A percentile compares a stretch with the other conserved stretches of the same genome.
Conservation (phyloP, 1,140 invertebrate species). For the Temnothorax longispinosus region DNA sequence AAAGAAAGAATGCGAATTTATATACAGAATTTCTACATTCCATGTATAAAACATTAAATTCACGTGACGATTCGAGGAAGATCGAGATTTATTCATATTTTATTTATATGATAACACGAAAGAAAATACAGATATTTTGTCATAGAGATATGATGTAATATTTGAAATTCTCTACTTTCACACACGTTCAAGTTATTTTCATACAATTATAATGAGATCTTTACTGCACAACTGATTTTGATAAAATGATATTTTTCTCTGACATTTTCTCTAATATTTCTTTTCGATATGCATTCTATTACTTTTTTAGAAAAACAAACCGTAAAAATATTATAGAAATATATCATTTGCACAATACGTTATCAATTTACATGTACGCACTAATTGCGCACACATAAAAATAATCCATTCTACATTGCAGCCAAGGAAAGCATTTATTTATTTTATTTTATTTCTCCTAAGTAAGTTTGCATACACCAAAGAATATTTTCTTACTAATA, state of each 20-base stretch:
- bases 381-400: background rate
- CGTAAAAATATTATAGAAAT: background rate
- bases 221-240: background rate
- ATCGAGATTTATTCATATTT: constrained; percentile 8
- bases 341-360: background rate
- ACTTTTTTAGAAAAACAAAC: background rate
- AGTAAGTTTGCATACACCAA: no score
- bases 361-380: background rate
- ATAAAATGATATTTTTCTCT: background rate
- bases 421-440: no score
- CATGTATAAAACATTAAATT: constrained; percentile 12
- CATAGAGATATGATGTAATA: background rate
- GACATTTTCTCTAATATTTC: background rate
- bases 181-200: background rate
- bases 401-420: no score
- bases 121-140: background rate
- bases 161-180: background rate
- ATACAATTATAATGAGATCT: background rate
- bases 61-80: background rate
- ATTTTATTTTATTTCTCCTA: no score
- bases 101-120: background rate
- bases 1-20: background rate
- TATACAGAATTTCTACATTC: background rate
- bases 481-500: no score
- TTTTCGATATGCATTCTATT: background rate